Evolutionary conservation across 2,797 vertebrate species (phyloP), one percentile per base, ranked within the genome.

Genomic region (Pygocentrus nattereri): DNA sequence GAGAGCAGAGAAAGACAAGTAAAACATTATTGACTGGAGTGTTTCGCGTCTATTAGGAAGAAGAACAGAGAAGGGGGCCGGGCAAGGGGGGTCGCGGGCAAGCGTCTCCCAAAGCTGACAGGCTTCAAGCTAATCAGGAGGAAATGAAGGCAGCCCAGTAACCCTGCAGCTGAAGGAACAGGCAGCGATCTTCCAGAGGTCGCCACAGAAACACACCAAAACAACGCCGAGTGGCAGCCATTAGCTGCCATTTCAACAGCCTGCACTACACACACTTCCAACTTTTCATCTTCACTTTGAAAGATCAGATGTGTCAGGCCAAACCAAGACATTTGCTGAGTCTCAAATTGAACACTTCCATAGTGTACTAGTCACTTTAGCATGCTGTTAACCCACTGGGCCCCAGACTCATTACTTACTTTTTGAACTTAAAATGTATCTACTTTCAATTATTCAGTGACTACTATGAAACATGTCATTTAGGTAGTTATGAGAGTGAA

Each of bases 51-150:
- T 95, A 95, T 96, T 96, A 96, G 93, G 91, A 92, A 93, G 92
- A 95, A 93, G 54, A 80, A 65, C 91, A 90, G 89, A 88, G 90
- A 88, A 90, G 71, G 90, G 71, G 69, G 75, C 80, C 25, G 25
- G 23, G 69, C 93, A 93, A 95, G 91, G 92, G 91, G 93, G 94
- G 95, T 91, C 65, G 65, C 31, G 49, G 91, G 92, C 89, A 87
- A 92, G 89, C 84, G 81, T 83, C 90, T 89, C 84, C 72, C 82
- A 90, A 88, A 82, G 92, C 89, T 96, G 96, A 96, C 95, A 96
- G 95, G 92, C 94, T 91, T 96, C 95, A 95, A 93, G 93, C 94
- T 96, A 96, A 96, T 96, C 96, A 95, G 94, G 93, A 89, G 91
- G 87, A 89, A 93, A 94, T 94, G 88, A 65, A 91, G 92, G 89